Percentiles rank a stretch among this genome's conserved stretches.
Evolutionary conservation across 2,888 invertebrate genomes (phyloP).

Genomic region (Ennomos quercinarius): DNA sequence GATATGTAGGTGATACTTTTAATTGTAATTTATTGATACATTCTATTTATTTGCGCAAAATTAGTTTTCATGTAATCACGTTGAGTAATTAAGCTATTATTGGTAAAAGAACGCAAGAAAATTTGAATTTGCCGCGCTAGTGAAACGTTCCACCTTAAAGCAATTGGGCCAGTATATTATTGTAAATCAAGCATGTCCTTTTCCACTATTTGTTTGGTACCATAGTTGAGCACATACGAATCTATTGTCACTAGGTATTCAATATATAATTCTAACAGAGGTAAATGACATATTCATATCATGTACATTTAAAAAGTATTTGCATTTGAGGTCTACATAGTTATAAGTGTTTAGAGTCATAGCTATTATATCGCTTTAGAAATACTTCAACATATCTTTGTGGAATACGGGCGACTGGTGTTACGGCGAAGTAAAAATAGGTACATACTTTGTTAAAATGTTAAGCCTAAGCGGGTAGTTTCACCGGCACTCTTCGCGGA

Average conservation of each 20-base stretch:
- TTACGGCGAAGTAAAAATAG: constrained; percentile 53
- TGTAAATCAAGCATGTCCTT: constrained; percentile 28
- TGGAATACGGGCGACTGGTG: constrained; percentile 75
- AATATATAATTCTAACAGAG: constrained; percentile 77
- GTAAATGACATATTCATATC: constrained; percentile 85
- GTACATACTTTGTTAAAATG: constrained; percentile 46
- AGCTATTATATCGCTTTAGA: constrained; percentile 84
- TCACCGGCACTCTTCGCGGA: constrained; percentile 65
- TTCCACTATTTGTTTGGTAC: constrained; percentile 38
- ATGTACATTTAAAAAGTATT: constrained; percentile 84
- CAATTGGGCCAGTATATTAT: constrained; percentile 21
- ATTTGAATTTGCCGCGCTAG: too few relatives aligned
- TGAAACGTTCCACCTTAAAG: too few relatives aligned
- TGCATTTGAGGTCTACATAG: constrained; percentile 85
- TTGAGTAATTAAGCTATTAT: too few relatives aligned
- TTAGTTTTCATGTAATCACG: too few relatives aligned
- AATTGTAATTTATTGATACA: too few relatives aligned
- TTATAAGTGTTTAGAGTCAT: constrained; percentile 83
- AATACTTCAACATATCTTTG: constrained; percentile 84
- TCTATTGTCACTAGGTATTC: constrained; percentile 70
- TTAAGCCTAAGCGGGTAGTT: constrained; percentile 52
- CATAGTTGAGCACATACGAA: constrained; percentile 39
- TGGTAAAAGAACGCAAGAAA: too few relatives aligned
- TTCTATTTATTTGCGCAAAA: too few relatives aligned
- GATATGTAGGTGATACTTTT: too few relatives aligned